Base-by-base conservation (phyloP, 1,140 invertebrate genomes). In the Bombyx mandarina region DNA sequence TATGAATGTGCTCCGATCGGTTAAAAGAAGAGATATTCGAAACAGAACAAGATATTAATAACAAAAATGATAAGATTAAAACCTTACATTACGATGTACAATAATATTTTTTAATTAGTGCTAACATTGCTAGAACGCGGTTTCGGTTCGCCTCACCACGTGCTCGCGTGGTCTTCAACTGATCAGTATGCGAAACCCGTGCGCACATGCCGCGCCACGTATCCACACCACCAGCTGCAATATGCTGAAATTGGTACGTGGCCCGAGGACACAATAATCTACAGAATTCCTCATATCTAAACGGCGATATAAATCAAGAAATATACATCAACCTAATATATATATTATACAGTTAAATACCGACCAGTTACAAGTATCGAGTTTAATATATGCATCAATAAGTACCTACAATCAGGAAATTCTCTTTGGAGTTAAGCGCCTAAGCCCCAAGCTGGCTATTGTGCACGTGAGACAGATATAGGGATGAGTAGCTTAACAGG, bases 401-500 rank as follows among this genome's bases (percentile, higher is more conserved):
- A 35, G 26, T 35, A 35, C 26, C 26, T 35, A 35, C 26, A 35
- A 35, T 35, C 26, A 35, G 26, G 26, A 35, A 35, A 35, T 35
- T 35, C 26, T 35, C 26, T 35, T 35, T 35, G 26, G 26, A 35
- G 26, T 35, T 35, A 35, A 35, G 26, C 26, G 26, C 26, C 26
- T 35, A 35, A 35, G 26, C 22, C 26, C 42, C 4, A 35, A 51
- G 7, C 50, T 26, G 10, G 49, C 61, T 72, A 81, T 78, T 82
- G 75, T 81, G 68, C 71, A 71, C 69, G 71, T 73, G 73, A 75
- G 74, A 78, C 71, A 76, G 75, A 75, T 76, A 79, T 73, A 77
- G 68, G 69, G 71, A 77, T 72, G 70, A 74, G 73, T 63, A 58
- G 76, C 76, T 83, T 80, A 82, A 72, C 71, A 61, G 76, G 77